Base-by-base conservation (phyloP, 2,113 vertebrate species). In the Blennius ocellaris region DNA sequence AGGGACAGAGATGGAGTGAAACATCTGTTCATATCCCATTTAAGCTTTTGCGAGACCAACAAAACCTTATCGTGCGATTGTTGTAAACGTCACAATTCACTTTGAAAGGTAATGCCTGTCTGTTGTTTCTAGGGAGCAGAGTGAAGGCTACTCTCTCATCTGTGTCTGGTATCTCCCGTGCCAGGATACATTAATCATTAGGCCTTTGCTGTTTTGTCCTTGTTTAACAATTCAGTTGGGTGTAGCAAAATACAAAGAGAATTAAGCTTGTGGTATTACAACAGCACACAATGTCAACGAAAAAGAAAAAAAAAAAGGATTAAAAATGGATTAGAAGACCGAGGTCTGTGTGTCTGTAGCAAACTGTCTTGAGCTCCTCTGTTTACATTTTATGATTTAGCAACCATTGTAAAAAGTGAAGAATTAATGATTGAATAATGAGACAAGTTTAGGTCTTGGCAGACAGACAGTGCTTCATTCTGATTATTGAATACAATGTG, bases 51-150 rank as follows among this genome's bases (percentile, higher is more conserved):
- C 39, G 30, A 54, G 60, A 71, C 61, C 50, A 30, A 38, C 30
- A 49, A n/a, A 45, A 66, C 21, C 44, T 63, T 17, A 71, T 44
- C 16, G 60, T 56, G 62, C 53, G 65, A 47, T 73, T 10, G 4
- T 47, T 71, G 41, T 48, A 62, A 76, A 69, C 86, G 47, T 65
- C 68, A 44, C 73, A 44, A 62, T 48, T 51, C 15, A 40, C 30
- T 78, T 86, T 79, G 44, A 78, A 73, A 74, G 69, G 50, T 76
- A 55, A 41, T n/a, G 76, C 52, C 76, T 40, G 56, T 56, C 37
- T 43, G 41, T 10, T 43, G 41, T 43, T 45, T 11, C 68, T 57
- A 37, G 12, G 55, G 15, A 45, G 73, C 17, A 76, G n/a, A n/a
- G 43, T 30, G 21, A 30, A 74, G 7, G 38, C 49, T 59, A 44